Evolutionary conservation across 1,140 invertebrate species (phyloP).

Genomic region (Drosophila tani): DNA sequence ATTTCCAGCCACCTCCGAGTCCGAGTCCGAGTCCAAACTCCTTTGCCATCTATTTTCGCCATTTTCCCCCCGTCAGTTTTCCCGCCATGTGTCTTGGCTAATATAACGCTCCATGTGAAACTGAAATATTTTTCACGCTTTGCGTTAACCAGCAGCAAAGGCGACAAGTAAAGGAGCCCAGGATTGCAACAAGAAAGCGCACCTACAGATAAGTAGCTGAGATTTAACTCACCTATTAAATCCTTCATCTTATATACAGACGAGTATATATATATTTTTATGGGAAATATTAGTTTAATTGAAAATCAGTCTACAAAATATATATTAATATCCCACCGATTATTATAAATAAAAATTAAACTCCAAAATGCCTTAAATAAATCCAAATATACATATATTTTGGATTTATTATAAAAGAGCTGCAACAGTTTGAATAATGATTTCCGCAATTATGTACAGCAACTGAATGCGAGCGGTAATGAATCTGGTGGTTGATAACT

Average conservation of each 20-base stretch:
- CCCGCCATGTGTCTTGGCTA: constrained; percentile 22
- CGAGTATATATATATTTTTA: too few relatives aligned
- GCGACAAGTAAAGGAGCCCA: constrained; percentile 15
- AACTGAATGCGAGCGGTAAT: constrained; percentile 26
- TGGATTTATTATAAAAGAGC: not conserved
- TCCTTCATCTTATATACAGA: too few relatives aligned
- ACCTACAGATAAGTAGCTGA: not conserved
- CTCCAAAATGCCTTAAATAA: not conserved
- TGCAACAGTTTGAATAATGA: constrained; percentile 24
- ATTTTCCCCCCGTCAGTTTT: not conserved
- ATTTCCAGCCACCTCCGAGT: not conserved
- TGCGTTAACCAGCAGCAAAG: constrained; percentile 22
- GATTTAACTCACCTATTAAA: not conserved
- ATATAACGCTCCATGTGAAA: constrained; percentile 43
- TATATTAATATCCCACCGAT: too few relatives aligned
- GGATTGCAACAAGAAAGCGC: constrained; percentile 10
- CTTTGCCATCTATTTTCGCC: constrained; percentile 4
- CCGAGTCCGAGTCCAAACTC: not conserved
- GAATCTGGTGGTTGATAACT: constrained; percentile 43
- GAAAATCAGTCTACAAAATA: too few relatives aligned
- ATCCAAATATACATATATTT: not conserved
- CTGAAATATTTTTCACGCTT: constrained; percentile 37
- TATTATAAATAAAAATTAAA: too few relatives aligned
- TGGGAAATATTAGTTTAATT: too few relatives aligned
- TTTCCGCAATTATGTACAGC: constrained; percentile 18